These are phyloP conservation scores for Lasioglossum oenotherae DNA, from an alignment of 2,888 invertebrate genomes.

Conservation along the genomic window DNA sequence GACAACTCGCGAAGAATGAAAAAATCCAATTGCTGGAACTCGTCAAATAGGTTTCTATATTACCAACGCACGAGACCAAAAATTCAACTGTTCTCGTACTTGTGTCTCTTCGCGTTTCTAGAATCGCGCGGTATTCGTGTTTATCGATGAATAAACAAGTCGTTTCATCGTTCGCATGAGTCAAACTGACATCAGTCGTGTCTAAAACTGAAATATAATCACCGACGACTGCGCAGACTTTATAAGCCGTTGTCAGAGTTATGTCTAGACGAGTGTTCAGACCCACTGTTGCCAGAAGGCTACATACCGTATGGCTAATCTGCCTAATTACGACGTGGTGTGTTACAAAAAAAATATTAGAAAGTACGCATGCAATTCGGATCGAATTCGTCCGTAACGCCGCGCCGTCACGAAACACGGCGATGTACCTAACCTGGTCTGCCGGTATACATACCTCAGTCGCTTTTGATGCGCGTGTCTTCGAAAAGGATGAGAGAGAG, in stretches of 20 bases:
- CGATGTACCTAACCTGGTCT: slow-evolving; percentile 74
- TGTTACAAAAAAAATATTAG: not conserved
- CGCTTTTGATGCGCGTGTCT: slow-evolving; percentile 65
- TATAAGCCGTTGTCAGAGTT: not conserved
- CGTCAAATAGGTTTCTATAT: not conserved
- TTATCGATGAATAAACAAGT: not conserved
- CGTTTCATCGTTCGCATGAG: slow-evolving; percentile 1
- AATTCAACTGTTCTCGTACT: not conserved
- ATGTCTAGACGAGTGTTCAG: not conserved
- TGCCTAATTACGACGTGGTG: not conserved
- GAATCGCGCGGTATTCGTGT: not conserved
- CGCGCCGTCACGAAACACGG: slow-evolving; percentile 42
- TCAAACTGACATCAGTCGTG: too few relatives aligned
- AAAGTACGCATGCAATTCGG: not conserved
- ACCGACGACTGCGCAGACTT: not conserved
- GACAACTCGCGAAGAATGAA: slow-evolving; percentile 9
- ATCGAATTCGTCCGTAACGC: slow-evolving; percentile 27
- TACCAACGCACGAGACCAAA: not conserved
- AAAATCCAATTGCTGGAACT: slow-evolving; percentile 5
- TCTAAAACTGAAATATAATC: not conserved
- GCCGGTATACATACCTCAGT: slow-evolving; percentile 70
- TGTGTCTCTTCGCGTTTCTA: not conserved
- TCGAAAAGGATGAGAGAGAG: slow-evolving; percentile 40
- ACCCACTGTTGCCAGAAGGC: not conserved
- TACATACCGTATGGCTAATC: not conserved